Evolutionary conservation across 2,113 vertebrate species (phyloP), one percentile per base, ranked within the genome.

Genomic region (Nothoprocta perdicaria): DNA sequence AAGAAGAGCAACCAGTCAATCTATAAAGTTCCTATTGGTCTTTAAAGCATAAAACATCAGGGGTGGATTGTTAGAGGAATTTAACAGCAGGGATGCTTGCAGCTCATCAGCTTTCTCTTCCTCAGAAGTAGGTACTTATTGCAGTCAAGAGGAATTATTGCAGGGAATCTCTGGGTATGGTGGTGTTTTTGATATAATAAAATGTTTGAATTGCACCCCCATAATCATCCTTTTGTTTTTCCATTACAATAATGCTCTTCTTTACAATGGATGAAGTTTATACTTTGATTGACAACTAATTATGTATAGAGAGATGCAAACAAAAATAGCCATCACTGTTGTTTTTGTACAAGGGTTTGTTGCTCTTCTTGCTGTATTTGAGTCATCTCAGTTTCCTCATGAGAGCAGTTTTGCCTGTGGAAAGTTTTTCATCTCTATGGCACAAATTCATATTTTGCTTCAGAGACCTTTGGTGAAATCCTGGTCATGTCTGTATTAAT

Each of bases 11-110:
- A 90, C 90, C 86, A 92, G 92, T 89, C 84, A 95, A 97, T 96
- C 95, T 95, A 95, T 95, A 96, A 90, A 85, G 92, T 95, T 96
- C 66, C 88, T 78, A 95, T 95, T 95, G 96, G 96, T 84, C 94
- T 97, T 93, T 96, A 97, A 97, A 97, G 94, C 62, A 96, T 89
- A 96, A 96, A 97, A 94, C 94, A 96, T 97, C 90, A 96, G 95
- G 97, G 97, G 97, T 92, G 91, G 93, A 86, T 96, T 96, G 94
- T 97, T 97, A 97, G 97, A 97, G 95, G 95, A 98, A 97, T 97
- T 97, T 97, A 97, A 95, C 97, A 98, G 97, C 97, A 97, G 97
- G 97, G 97, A 97, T 97, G 95, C 96, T 92, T 95, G 85, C 88
- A 96, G 95, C 96, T 98, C 97, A 98, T 98, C 97, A 97, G 96